Percentiles rank a stretch among this genome's conserved stretches.
phyloP scores from a whole-genome alignment of 1,140 invertebrate genomes.

The Amyelois transitella region DNA sequence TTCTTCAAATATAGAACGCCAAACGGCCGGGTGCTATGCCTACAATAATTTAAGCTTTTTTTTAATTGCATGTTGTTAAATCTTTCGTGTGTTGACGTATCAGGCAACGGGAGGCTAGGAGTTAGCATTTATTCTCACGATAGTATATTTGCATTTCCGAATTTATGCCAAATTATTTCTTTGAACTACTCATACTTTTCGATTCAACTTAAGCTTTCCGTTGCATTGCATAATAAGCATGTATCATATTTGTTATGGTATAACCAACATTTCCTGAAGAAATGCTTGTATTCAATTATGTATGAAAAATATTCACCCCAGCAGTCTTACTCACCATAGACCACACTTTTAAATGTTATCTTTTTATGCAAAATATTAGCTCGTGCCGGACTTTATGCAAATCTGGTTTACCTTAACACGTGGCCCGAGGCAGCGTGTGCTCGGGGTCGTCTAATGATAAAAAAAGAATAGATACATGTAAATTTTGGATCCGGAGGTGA shows the following conservation, averaged over 20 bases:
- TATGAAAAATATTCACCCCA: not conserved
- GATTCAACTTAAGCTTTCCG: not conserved
- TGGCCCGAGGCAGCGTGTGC: slow-evolving; percentile 9
- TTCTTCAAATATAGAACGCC: slow-evolving; percentile 23
- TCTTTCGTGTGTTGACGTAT: slow-evolving; percentile 38
- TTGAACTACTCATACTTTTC: not conserved
- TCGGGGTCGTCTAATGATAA: slow-evolving; percentile 35
- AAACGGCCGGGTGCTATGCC: slow-evolving; percentile 23
- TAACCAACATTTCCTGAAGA: no score
- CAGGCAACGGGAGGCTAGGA: slow-evolving; percentile 28
- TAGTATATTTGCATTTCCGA: slow-evolving; percentile 2
- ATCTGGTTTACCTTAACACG: slow-evolving; percentile 48
- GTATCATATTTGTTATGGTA: no score
- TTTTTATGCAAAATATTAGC: slow-evolving; percentile 69
- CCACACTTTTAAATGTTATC: slow-evolving; percentile 51
- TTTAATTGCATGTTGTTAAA: slow-evolving; percentile 47
- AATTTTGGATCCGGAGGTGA: slow-evolving; percentile 35
- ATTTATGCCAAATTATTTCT: slow-evolving; percentile 4
- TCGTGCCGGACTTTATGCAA: slow-evolving; percentile 69
- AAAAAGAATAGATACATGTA: slow-evolving; percentile 43
- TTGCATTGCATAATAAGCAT: no score
- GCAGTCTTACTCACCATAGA: slow-evolving; percentile 23
- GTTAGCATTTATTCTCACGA: slow-evolving; percentile 2
- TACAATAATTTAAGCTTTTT: slow-evolving; percentile 39
- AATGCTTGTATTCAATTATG: not conserved